A percentile compares a stretch with the other conserved stretches of the same genome.
Evolutionary conservation across 2,888 invertebrate species (phyloP).

Genomic region (Tetanocera ferruginea): DNA sequence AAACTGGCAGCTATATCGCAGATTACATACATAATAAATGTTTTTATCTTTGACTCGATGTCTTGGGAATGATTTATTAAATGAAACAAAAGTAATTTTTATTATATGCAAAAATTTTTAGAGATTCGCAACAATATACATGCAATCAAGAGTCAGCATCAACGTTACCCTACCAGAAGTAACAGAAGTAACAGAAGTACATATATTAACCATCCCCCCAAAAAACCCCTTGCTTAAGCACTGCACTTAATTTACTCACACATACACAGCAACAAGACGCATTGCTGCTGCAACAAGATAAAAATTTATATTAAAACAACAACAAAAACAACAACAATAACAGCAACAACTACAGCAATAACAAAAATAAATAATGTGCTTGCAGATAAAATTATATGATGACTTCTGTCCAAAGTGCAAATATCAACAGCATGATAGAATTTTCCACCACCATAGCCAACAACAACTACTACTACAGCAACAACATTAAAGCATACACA

Average conservation of each 20-base stretch:
- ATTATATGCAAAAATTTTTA: too few relatives aligned
- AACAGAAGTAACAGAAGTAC: too few relatives aligned
- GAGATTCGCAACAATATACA: too few relatives aligned
- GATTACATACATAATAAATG: too few relatives aligned
- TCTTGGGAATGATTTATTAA: too few relatives aligned
- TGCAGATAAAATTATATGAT: constrained; percentile 17
- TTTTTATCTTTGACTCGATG: too few relatives aligned
- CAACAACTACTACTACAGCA: neutral
- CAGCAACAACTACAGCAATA: neutral
- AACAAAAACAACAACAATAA: neutral
- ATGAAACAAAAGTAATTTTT: too few relatives aligned
- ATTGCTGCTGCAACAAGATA: constrained; percentile 12
- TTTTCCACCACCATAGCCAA: neutral
- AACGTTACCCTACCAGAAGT: neutral
- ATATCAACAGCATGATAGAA: constrained; percentile 2
- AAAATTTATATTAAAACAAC: constrained; percentile 3
- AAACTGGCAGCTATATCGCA: too few relatives aligned
- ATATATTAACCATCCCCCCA: neutral
- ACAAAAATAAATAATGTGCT: constrained; percentile 26
- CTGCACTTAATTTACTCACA: constrained; percentile 13
- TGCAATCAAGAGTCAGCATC: neutral
- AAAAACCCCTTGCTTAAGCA: neutral
- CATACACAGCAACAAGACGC: neutral
- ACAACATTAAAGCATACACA: neutral
- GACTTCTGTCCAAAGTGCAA: constrained; percentile 27